Base-by-base conservation (phyloP, 2,888 invertebrate genomes). In the Acronicta alni region DNA sequence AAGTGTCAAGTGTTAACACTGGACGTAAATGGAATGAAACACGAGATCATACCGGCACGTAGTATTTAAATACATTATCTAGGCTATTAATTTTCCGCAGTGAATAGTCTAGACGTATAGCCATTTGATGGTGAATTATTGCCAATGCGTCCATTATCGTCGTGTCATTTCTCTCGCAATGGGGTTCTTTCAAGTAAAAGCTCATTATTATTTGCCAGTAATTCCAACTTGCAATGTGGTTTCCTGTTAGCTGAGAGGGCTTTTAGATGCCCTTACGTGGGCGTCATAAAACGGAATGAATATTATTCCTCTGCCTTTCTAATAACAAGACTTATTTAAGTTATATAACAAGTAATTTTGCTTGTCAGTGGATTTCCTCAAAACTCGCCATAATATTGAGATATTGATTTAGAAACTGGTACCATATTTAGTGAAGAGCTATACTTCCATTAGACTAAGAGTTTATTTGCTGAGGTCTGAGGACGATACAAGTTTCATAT, bases 51-150 rank as follows among this genome's bases (percentile, higher is more conserved):
- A 57, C 55, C 46, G 32, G 54, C 65, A 32, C 49, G 52, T 5
- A 45, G 71, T 59, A 64, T 53, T 67, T 65, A 65, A 69, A 60
- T 65, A 39, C 44, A 72, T 72, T 72, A 64, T 57, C 64, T 55
- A 53, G 57, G 46, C 59, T 56, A 72, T 70, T 72, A 53, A 71
- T 72, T 71, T 57, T 43, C 64, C 44, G 35, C 44, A 6, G 42
- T 54, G 72, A 57, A 72, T 64, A 45, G 38, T 43, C 42, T 37
- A 38, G 57, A 64, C 45, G 43, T 48, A 48, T 45, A 20, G 46
- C 10, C 44, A 55, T 57, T 67, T 47, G 49, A 59, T 67, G 63
- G 63, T 63, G 52, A 63, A 53, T 59, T 54, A 58, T 67, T 42
- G 30, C 53, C 54, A 56, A 44, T 26, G 14, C 42, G 57, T 67